These are phyloP conservation scores for Potorous gilbertii DNA, from an alignment of 2,797 vertebrate species.

Conservation along the genomic window DNA sequence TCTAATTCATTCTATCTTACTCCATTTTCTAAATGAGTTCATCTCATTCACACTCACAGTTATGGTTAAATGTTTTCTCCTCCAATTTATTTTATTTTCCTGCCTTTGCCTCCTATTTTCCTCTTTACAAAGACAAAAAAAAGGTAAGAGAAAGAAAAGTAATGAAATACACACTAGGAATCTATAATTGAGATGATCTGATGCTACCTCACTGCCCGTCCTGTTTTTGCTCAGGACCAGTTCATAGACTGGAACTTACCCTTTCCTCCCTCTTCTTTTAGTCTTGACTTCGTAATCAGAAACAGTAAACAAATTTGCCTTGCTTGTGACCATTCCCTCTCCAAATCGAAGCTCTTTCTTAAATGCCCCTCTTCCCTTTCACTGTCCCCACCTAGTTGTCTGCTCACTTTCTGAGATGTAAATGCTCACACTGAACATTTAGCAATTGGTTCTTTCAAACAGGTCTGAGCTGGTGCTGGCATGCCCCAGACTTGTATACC, in stretches of 20 bases:
- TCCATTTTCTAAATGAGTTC: not conserved
- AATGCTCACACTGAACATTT: not conserved
- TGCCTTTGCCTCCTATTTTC: not conserved
- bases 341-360: not conserved
- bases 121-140: not conserved
- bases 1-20: not conserved
- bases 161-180: not conserved
- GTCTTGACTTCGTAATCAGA: not conserved
- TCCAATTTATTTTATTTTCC: not conserved
- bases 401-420: not conserved
- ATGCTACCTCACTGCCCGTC: not conserved
- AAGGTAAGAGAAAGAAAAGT: not conserved
- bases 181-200: not conserved
- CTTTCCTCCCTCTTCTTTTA: not conserved
- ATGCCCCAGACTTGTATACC: not conserved
- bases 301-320: not conserved
- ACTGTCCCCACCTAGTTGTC: not conserved
- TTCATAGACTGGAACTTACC: not conserved
- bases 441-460: not conserved
- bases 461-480: not conserved
- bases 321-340: not conserved
- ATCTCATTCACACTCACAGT: not conserved
- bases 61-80: not conserved
- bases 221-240: not conserved
- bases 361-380: not conserved